These are phyloP conservation scores for Rhynchonycteris naso DNA, from an alignment of 2,797 vertebrate genomes.

Conservation along the genomic window DNA sequence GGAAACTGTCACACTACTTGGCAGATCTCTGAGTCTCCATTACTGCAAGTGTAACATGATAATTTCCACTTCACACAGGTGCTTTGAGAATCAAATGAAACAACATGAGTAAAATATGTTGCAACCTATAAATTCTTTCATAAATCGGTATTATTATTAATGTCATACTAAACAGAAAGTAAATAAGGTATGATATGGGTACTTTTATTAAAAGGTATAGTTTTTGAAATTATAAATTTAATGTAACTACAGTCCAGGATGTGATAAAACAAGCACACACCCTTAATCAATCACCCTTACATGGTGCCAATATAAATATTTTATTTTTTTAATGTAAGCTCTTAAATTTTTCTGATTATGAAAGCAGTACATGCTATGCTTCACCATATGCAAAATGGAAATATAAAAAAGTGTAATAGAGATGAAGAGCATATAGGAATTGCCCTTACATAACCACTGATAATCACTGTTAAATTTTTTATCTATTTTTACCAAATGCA, in stretches of 20 bases:
- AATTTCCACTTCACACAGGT: not conserved
- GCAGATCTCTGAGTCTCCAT: not conserved
- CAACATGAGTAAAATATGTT: not conserved
- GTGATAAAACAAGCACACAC: not conserved
- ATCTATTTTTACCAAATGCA: not conserved
- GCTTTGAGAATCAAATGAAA: not conserved
- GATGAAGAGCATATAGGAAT: not conserved
- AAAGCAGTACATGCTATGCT: not conserved
- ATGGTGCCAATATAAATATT: not conserved
- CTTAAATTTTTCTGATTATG: not conserved
- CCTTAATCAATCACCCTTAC: not conserved
- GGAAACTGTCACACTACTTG: not conserved
- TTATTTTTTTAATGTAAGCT: not conserved
- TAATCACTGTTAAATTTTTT: not conserved
- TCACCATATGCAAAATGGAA: not conserved
- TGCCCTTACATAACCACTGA: not conserved
- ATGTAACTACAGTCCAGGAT: not conserved
- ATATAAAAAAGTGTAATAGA: constrained; percentile 3
- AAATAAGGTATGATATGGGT: not conserved
- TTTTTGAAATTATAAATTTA: not conserved
- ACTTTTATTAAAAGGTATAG: not conserved
- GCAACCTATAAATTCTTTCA: not conserved
- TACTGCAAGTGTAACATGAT: not conserved
- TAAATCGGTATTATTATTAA: not conserved
- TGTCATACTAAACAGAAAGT: not conserved